These are phyloP conservation scores for Otolemur garnettii DNA, from an alignment of 2,113 vertebrate species.

Conservation along the genomic window DNA sequence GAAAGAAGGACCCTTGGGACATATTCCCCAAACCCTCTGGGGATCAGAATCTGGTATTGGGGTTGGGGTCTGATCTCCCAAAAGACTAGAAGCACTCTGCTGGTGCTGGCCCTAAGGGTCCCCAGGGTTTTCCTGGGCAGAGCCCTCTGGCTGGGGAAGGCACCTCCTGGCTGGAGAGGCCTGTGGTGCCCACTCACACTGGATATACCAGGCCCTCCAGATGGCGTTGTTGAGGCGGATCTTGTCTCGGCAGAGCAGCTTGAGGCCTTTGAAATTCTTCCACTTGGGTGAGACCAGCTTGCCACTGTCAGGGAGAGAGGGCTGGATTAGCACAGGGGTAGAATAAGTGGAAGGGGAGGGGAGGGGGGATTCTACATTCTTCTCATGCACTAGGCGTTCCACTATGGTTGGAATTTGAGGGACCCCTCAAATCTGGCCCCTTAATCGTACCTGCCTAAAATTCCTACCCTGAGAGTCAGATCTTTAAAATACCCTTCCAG, in stretches of 20 bases:
- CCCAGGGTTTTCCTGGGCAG: not conserved
- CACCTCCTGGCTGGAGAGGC: not conserved
- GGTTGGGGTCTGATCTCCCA: not conserved
- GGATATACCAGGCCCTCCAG: constrained; percentile 99
- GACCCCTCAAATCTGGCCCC: not conserved
- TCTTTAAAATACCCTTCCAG: not conserved
- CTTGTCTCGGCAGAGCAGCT: constrained; percentile 96
- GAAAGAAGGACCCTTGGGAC: not conserved
- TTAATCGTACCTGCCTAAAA: not conserved
- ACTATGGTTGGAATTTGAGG: not conserved
- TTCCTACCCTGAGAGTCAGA: not conserved
- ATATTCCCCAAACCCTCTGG: not conserved
- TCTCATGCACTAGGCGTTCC: not conserved
- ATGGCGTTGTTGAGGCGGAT: constrained; percentile 99
- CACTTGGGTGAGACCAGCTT: constrained; percentile 98
- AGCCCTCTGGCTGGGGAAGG: not conserved
- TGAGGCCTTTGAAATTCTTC: constrained; percentile 98
- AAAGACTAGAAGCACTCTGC: not conserved
- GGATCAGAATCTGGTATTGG: not conserved
- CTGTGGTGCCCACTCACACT: constrained; percentile 91
- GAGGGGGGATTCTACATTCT: rapidly evolving
- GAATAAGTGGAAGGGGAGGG: not conserved
- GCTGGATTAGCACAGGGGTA: not conserved
- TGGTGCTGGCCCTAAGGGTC: not conserved
- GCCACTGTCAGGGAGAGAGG: constrained; percentile 87